Evolutionary conservation across 2,113 vertebrate species (phyloP), one percentile per base, ranked within the genome.

Genomic region (Sminthopsis crassicaudata): DNA sequence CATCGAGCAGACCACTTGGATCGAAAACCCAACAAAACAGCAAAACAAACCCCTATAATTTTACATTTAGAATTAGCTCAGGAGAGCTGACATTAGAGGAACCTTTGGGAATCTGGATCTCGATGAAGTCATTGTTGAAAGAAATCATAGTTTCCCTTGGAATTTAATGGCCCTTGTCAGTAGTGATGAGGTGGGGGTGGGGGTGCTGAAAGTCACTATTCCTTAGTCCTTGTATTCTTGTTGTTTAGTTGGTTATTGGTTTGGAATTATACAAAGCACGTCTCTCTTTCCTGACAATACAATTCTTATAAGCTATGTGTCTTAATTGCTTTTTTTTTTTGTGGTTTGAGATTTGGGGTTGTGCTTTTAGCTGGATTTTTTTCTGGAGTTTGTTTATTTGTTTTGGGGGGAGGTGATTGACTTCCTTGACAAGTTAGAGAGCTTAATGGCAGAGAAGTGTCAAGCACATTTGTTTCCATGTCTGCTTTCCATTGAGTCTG

Each of bases 11-110:
- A 57, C 53, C 16, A 26, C 92, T 95, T 94, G 96, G 51, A 89
- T 1, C 89, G 88, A 54, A 27, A 90, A 91, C 89, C 89, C 53
- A 46, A 11, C 51, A 46, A 94, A 90, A 76, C 90, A 84, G 7
- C 16, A 9, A 84, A 42, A 42, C 36, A 14, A 76, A n/a, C n/a
- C 5, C 67, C n/a, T 97, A 91, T 94, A 91, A 97, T 98, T 97
- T 97, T 96, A 93, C 90, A 92, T 96, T 95, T 97, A 96, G 96
- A 97, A 97, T 97, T 97, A 97, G 96, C 93, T 96, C n/a, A 52
- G 95, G 91, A 97, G 95, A 92, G 50, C 94, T 93, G 93, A 95
- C 95, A 97, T 97, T 97, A 97, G 92, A 95, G 3, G 48, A 48
- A 90, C 97, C 91, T 97, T 84, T 8, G 9, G 95, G 93, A 95